Conservation (phyloP, 1,140 invertebrate genomes). For the Nymphalis io region DNA sequence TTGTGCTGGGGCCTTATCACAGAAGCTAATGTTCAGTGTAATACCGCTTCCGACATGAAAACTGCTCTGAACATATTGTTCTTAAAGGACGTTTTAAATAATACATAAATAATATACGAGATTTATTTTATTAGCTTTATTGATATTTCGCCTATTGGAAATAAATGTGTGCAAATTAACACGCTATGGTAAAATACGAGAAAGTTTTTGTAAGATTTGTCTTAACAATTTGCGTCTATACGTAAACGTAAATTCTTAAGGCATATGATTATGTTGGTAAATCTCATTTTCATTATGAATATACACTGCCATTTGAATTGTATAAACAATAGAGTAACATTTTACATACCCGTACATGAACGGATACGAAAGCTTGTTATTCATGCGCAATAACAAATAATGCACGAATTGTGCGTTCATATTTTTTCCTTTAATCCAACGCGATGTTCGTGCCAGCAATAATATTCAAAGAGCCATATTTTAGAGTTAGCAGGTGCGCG, state of each 20-base stretch:
- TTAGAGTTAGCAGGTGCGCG: slow-evolving; percentile 61
- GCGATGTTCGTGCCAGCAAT: slow-evolving; percentile 20
- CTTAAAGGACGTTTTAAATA: slow-evolving; percentile 30
- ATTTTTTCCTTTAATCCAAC: slow-evolving; percentile 23
- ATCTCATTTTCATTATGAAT: background rate
- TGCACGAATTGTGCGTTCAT: slow-evolving; percentile 12
- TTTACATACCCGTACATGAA: background rate
- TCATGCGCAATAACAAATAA: slow-evolving; percentile 14
- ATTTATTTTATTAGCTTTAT: too few species aligned
- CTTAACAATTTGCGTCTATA: too few species aligned
- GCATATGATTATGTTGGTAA: too few species aligned
- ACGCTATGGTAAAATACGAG: too few species aligned
- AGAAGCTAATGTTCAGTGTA: slow-evolving; percentile 71
- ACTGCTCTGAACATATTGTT: slow-evolving; percentile 57
- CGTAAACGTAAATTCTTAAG: too few species aligned
- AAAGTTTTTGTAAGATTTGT: too few species aligned
- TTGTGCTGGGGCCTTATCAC: slow-evolving; percentile 70
- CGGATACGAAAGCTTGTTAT: slow-evolving; percentile 2
- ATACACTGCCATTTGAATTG: background rate
- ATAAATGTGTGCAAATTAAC: too few species aligned
- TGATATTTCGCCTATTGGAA: too few species aligned
- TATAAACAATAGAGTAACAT: background rate
- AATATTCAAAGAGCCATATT: slow-evolving; percentile 49
- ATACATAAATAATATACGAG: background rate
- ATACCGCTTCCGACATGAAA: slow-evolving; percentile 74